Percentiles rank a stretch among this genome's conserved stretches.
phyloP scores from a whole-genome alignment of 2,113 vertebrate species.

The Apteryx owenii region DNA sequence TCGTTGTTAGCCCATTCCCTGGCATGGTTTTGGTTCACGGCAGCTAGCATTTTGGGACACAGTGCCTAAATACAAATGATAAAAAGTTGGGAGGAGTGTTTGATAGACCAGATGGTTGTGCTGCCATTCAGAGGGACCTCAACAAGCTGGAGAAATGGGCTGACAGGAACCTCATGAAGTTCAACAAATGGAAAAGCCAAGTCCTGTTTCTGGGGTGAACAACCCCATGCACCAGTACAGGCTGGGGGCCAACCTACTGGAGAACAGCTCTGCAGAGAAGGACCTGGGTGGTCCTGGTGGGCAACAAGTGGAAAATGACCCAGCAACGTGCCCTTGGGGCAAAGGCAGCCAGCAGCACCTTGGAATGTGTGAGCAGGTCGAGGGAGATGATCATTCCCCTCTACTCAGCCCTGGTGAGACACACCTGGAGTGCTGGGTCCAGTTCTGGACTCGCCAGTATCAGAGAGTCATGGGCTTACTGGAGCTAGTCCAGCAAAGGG shows the following conservation, averaged over 20 bases:
- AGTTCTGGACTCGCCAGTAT: not conserved
- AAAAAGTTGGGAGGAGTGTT: not conserved
- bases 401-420: not conserved
- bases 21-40: not conserved
- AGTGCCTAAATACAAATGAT: not conserved
- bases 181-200: not conserved
- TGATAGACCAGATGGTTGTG: not conserved
- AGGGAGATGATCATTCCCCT: not conserved
- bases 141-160: not conserved
- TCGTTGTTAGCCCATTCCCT: not conserved
- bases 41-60: not conserved
- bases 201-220: not conserved
- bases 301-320: not conserved
- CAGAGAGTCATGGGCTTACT: not conserved
- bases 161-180: not conserved
- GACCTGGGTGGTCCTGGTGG: accelerated
- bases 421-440: not conserved
- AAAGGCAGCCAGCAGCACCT: accelerated
- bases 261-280: not conserved
- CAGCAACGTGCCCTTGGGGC: not conserved
- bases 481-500: not conserved
- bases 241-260: accelerated
- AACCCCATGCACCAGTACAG: accelerated
- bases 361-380: not conserved
- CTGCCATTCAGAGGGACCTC: not conserved